Evolutionary conservation across 2,888 invertebrate genomes (phyloP).

Genomic region (Apamea crenata): DNA sequence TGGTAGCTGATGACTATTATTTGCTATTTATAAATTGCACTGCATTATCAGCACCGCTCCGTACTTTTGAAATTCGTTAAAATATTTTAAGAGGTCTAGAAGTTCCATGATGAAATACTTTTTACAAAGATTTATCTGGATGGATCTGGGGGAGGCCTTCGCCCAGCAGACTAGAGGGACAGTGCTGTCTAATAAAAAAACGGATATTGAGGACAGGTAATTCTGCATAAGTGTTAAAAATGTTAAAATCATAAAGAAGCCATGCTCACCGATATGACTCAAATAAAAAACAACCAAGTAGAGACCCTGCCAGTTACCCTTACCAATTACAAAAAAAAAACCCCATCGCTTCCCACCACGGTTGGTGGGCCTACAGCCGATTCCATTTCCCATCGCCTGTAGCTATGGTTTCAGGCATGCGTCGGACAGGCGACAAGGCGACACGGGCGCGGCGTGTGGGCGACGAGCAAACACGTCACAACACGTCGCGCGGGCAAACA

Average conservation of each 20-base stretch:
- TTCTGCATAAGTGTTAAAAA: not conserved
- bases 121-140: not conserved
- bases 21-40: not conserved
- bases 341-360: slow-evolving; percentile 1
- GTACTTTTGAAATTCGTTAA: not conserved
- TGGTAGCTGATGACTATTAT: not conserved
- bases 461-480: slow-evolving; percentile 65
- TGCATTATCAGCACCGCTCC: not conserved
- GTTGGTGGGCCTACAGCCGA: not conserved
- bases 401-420: slow-evolving; percentile 34
- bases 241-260: not conserved
- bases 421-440: slow-evolving; percentile 49
- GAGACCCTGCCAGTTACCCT: not conserved
- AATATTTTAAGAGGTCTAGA: not conserved
- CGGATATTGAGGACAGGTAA: not conserved
- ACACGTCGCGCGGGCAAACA: slow-evolving; percentile 58
- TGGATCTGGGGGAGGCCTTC: not conserved
- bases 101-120: too few species aligned
- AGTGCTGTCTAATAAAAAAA: not conserved
- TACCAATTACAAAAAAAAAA: not conserved
- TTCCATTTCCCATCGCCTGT: slow-evolving; percentile 26
- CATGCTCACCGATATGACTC: not conserved
- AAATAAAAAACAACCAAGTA: not conserved
- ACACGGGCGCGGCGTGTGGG: slow-evolving; percentile 48
- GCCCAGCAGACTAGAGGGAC: not conserved